These are phyloP conservation scores for Lasioglossum figueresi DNA, from an alignment of 2,888 invertebrate genomes.

Conservation along the genomic window DNA sequence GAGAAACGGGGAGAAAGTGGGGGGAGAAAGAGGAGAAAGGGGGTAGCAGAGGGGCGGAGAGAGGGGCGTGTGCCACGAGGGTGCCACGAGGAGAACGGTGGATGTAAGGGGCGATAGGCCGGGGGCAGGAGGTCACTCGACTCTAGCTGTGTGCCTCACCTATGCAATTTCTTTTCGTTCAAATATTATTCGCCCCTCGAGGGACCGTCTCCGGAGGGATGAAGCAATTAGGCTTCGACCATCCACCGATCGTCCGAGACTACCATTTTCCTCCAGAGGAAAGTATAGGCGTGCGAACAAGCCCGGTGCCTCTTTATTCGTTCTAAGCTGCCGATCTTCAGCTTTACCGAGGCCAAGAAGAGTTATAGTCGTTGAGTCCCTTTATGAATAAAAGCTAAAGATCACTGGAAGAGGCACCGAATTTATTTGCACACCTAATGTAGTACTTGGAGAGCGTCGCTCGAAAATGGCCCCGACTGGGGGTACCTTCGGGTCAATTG, in stretches of 20 bases:
- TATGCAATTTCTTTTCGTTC: conserved; percentile 61
- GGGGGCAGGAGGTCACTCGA: conserved; percentile 77
- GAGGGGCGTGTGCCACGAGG: conserved; percentile 60
- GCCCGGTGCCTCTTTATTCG: not conserved
- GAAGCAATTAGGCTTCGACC: not conserved
- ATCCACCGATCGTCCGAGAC: not conserved
- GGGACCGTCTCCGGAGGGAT: not conserved
- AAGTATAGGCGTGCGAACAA: not conserved
- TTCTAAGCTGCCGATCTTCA: not conserved
- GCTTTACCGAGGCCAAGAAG: not conserved
- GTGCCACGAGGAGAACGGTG: conserved; percentile 65
- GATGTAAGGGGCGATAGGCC: conserved; percentile 67
- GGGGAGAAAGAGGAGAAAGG: not conserved
- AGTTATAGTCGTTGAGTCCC: not conserved
- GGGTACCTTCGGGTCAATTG: conserved; percentile 5
- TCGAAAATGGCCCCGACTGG: not conserved
- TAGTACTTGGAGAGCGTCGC: not conserved
- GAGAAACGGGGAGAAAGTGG: not conserved
- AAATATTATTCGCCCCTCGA: conserved; percentile 32
- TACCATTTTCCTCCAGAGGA: not conserved
- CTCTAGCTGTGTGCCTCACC: conserved; percentile 68
- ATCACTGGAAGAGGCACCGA: not conserved
- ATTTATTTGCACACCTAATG: not conserved
- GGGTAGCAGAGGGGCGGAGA: conserved; percentile 34
- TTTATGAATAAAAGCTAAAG: not conserved